phyloP scores from a whole-genome alignment of 2,113 vertebrate species.

The Psephotus haematonotus region DNA sequence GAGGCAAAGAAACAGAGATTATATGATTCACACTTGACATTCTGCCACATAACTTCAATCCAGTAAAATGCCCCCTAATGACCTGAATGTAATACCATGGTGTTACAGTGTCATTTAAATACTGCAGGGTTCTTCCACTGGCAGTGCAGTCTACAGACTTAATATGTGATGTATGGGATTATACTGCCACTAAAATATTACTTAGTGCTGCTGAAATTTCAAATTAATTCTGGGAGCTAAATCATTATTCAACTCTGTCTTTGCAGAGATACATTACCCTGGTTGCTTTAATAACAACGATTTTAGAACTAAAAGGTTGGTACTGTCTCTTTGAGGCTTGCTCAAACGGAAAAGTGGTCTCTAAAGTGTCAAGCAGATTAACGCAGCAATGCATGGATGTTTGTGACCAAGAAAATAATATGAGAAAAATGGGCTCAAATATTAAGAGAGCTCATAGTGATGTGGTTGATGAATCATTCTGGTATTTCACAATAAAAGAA shows the following conservation, averaged over 20 bases:
- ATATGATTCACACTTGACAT: constrained; percentile 33
- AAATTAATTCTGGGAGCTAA: constrained; percentile 57
- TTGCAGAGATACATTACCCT: constrained; percentile 7
- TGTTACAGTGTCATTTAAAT: constrained; percentile 54
- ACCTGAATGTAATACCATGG: constrained; percentile 49
- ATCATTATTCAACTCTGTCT: constrained; percentile 30
- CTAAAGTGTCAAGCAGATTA: constrained; percentile 15
- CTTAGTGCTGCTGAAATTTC: constrained; percentile 47
- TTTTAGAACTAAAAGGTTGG: constrained; percentile 19
- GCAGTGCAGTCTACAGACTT: not conserved
- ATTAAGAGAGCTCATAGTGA: not conserved
- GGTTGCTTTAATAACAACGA: constrained; percentile 8
- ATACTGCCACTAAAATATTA: constrained; percentile 48
- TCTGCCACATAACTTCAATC: constrained; percentile 41
- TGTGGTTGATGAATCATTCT: not conserved
- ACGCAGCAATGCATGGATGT: not conserved
- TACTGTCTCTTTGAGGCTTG: not conserved
- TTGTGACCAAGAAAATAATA: not conserved
- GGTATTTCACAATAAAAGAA: not conserved
- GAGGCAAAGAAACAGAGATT: constrained; percentile 49
- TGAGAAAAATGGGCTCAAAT: not conserved
- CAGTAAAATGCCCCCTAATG: constrained; percentile 57
- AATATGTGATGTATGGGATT: constrained; percentile 28
- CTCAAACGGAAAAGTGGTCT: not conserved
- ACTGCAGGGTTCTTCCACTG: constrained; percentile 13